Percentiles rank a stretch among this genome's conserved stretches.
Evolutionary conservation across 92 coral and sea anemone genomes (phyloP).

Genomic region (Siderastrea siderea): DNA sequence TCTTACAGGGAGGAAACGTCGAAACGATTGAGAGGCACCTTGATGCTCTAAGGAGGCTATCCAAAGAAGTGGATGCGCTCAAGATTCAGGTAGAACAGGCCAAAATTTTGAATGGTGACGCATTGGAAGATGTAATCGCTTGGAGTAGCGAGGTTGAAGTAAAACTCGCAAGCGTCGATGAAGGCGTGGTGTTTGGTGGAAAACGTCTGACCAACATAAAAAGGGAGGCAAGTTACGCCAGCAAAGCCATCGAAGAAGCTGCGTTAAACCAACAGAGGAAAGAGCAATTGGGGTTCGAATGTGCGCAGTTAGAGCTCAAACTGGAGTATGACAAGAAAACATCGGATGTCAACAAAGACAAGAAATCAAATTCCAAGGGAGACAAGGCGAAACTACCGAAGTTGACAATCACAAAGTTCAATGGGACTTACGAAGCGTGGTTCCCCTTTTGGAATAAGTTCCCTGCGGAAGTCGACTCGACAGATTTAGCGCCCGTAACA

Average conservation of each 20-base stretch:
- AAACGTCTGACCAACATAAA: background rate
- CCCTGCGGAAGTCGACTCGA: conserved; percentile 27
- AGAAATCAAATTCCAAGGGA: background rate
- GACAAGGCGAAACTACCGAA: background rate
- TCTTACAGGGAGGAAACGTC: background rate
- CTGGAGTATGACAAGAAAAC: conserved; percentile 1
- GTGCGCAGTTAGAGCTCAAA: background rate
- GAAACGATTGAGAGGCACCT: background rate
- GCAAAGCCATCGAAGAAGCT: background rate
- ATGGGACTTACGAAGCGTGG: conserved; percentile 35
- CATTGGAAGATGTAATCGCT: background rate
- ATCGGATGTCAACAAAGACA: background rate
- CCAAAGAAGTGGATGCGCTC: background rate
- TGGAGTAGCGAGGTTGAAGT: background rate
- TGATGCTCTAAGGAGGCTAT: background rate
- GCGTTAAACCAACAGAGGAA: background rate
- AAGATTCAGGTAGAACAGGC: background rate
- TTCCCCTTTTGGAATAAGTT: conserved; percentile 45
- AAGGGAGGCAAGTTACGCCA: background rate
- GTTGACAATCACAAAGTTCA: conserved; percentile 36
- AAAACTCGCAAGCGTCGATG: background rate
- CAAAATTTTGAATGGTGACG: background rate
- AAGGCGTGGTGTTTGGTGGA: background rate
- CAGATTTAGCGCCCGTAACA: conserved; percentile 28
- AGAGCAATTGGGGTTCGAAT: background rate